Evolutionary conservation across 2,113 vertebrate genomes (phyloP).

Genomic region (Microcebus griseorufus): DNA sequence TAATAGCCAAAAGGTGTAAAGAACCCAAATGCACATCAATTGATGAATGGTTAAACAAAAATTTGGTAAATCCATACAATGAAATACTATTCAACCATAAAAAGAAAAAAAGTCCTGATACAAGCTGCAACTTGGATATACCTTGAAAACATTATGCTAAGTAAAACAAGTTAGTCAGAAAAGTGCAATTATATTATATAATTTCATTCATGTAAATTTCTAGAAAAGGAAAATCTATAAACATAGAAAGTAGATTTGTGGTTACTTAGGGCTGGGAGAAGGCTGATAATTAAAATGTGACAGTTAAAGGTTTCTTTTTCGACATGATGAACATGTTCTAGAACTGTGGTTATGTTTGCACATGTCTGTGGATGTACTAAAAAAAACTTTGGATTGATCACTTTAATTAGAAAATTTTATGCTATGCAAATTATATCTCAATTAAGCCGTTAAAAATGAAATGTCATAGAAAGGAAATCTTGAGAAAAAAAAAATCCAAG

Average conservation of each 20-base stretch:
- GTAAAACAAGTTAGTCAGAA: background rate
- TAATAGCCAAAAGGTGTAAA: background rate
- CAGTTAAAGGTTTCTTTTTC: background rate
- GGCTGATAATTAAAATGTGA: background rate
- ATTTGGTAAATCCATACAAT: background rate
- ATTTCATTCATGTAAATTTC: background rate
- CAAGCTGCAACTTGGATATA: background rate
- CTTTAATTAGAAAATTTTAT: background rate
- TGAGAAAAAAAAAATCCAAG: background rate
- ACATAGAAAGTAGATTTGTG: background rate
- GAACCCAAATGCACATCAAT: background rate
- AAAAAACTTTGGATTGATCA: background rate
- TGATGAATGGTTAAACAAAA: background rate
- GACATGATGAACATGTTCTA: background rate
- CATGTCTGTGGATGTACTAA: background rate
- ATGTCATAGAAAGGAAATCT: background rate
- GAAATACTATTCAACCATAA: background rate
- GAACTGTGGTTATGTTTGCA: background rate
- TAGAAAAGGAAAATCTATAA: background rate
- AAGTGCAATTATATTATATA: background rate
- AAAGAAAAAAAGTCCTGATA: background rate
- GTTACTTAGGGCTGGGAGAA: background rate
- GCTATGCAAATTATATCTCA: background rate
- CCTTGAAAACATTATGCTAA: background rate
- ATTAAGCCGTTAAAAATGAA: background rate